Conservation (phyloP, 53 echinoderm and acorn worm species). For the Hippasteria phrygiana region DNA sequence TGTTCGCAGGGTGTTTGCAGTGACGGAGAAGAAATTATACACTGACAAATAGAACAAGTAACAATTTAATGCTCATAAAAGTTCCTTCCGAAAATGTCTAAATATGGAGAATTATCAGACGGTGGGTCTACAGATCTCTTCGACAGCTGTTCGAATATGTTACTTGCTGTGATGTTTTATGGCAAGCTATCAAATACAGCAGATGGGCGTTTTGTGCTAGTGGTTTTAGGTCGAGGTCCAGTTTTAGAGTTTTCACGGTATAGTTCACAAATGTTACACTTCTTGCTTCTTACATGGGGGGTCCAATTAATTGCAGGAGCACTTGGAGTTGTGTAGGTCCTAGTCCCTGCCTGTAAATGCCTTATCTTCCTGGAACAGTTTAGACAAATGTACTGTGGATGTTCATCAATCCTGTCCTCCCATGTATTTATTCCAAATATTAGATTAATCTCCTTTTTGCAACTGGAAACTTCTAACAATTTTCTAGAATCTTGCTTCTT, state of each 20-base stretch:
- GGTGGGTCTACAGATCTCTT: too few species aligned
- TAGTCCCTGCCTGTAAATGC: constrained; percentile 23
- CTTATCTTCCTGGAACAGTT: constrained; percentile 25
- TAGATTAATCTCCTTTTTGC: constrained; percentile 16
- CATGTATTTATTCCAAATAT: constrained; percentile 20
- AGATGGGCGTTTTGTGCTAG: neutral
- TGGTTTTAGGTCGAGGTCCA: constrained; percentile 26
- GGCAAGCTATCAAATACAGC: neutral
- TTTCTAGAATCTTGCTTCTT: constrained; percentile 13
- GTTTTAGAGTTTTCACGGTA: constrained; percentile 17
- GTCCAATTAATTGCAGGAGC: constrained; percentile 25
- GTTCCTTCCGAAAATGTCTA: neutral
- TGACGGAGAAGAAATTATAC: neutral
- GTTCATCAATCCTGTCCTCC: neutral
- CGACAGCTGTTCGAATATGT: constrained; percentile 24
- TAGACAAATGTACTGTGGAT: constrained; percentile 21
- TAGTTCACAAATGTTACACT: constrained; percentile 5
- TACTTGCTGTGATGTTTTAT: neutral
- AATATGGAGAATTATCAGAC: neutral
- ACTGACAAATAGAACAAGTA: constrained; percentile 20
- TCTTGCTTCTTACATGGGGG: constrained; percentile 18
- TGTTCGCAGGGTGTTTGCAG: constrained; percentile 35
- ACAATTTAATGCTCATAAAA: constrained; percentile 10
- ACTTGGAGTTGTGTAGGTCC: constrained; percentile 5
- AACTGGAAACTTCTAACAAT: neutral